Base-by-base conservation (phyloP, 2,888 invertebrate genomes). In the Sialis lutaria region DNA sequence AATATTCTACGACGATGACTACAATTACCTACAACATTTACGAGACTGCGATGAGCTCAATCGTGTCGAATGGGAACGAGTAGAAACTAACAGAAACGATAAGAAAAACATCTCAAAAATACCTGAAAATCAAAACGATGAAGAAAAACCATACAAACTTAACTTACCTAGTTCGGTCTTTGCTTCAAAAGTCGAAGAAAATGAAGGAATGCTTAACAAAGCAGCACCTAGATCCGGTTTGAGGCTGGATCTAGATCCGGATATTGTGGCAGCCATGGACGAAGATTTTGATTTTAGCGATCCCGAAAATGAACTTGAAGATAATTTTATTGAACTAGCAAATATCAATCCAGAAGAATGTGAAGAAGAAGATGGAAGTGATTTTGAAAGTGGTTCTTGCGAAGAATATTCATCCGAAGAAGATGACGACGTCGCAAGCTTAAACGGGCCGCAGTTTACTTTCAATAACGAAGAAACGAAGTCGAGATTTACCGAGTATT, bases 11-110 rank as follows among this genome's bases (percentile, higher is more conserved):
- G 93, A 95, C 57, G 95, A 97, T 65, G 90, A 93, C 55, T 95
- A 92, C 63, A 81, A 97, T 62, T 97, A 97, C 60, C 65, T 96
- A 53, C 89, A 96, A 63, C 93, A 97, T 72, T 71, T 97, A 48
- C 76, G 76, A 55, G 79, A 81, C 51, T 69, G 71, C 1, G 66
- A 65, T 54, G 70, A 72, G 53, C 66, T 74, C 51, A 39, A 32
- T 12, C 67, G 69, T 2, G 61, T 73, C 50, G 72, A 75, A 48
- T 68, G 78, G 66, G 72, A 72, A 51, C 55, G 56, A 10, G 57
- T 72, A 57, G 47, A 50, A 42, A 48, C 8, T 49, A 13, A 40
- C 46, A 50, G 8, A 57, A 63, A 60, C 48, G 55, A 61, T 49
- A 12, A 49, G 51, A 5, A 49, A 53, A 10, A 56, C 60, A 0